A percentile compares a stretch with the other conserved stretches of the same genome.
These are phyloP conservation scores for Pygathrix nemaeus DNA, from an alignment of 2,113 vertebrate species.

Conservation along the genomic window DNA sequence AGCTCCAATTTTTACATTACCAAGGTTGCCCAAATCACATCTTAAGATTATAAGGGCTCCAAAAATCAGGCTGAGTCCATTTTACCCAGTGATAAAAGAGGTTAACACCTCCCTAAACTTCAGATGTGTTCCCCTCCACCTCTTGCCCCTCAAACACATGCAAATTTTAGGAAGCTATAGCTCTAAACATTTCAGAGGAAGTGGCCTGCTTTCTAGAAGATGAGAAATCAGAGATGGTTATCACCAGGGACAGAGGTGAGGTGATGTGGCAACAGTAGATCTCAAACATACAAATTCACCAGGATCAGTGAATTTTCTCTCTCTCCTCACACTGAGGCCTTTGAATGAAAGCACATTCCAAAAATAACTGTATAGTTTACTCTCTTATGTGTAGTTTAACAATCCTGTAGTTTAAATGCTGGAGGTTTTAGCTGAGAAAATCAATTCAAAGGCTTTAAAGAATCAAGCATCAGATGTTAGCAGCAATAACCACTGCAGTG, in stretches of 20 bases:
- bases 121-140: background rate
- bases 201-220: background rate
- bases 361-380: background rate
- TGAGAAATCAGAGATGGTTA: background rate
- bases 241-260: background rate
- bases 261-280: background rate
- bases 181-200: background rate
- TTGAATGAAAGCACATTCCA: background rate
- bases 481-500: background rate
- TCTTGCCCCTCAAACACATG: background rate
- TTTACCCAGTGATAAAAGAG: background rate
- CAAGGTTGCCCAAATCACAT: background rate
- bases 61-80: background rate
- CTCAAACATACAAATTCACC: background rate
- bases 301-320: background rate
- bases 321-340: background rate
- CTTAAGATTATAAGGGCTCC: background rate
- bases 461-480: constrained; percentile 35
- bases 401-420: background rate
- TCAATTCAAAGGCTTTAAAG: constrained; percentile 46
- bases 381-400: background rate
- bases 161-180: background rate
- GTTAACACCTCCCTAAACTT: background rate
- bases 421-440: constrained; percentile 55
- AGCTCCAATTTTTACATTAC: background rate